phyloP scores from a whole-genome alignment of 2,888 invertebrate species.

The Aporophyla lueneburgensis region DNA sequence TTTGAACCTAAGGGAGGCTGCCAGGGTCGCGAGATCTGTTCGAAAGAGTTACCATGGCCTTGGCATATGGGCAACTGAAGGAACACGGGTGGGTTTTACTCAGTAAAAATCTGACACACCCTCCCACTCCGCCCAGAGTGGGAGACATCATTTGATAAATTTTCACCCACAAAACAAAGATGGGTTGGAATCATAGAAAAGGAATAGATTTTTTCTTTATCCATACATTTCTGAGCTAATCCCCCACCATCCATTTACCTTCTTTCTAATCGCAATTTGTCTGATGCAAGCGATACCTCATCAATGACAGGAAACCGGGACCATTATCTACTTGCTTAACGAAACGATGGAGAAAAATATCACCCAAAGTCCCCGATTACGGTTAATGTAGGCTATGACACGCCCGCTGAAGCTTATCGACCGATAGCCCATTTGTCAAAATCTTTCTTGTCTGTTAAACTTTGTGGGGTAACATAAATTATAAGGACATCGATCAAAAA shows the following conservation, averaged over 20 bases:
- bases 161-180: too few species aligned
- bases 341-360: not conserved
- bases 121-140: too few species aligned
- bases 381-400: conserved; percentile 15
- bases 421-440: conserved; percentile 22
- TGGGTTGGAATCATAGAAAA: too few species aligned
- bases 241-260: not conserved
- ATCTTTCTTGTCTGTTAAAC: conserved; percentile 8
- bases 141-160: too few species aligned
- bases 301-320: not conserved
- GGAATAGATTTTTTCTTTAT: not conserved
- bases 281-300: not conserved
- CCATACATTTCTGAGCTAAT: not conserved
- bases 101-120: too few species aligned
- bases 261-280: not conserved
- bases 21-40: too few species aligned
- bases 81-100: too few species aligned
- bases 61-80: too few species aligned
- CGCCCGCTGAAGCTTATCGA: conserved; percentile 22
- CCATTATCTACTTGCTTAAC: not conserved
- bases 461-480: not conserved
- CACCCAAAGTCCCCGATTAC: conserved; percentile 7
- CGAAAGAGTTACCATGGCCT: too few species aligned
- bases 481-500: conserved; percentile 2
- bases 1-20: too few species aligned